Base-by-base conservation (phyloP, 2,888 invertebrate species). In the Xestia xanthographa region DNA sequence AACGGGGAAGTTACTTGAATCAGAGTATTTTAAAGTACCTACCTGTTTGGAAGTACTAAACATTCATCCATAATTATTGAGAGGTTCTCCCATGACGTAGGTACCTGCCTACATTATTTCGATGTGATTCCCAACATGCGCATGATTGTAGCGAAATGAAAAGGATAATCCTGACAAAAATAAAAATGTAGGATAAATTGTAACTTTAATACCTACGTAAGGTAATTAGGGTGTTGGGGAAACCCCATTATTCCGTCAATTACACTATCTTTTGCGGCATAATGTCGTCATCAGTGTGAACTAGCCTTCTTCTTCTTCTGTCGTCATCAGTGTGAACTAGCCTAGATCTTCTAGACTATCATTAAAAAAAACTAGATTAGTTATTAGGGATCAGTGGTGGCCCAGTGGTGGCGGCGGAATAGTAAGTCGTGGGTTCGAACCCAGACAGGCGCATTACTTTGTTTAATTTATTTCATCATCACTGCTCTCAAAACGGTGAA, bases 21-120 rank as follows among this genome's bases (percentile, higher is more conserved):
- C 65, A n/a, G 20, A 45, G 34, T 34, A n/a, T n/a, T 56, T 34
- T 12, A 22, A 34, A 45, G 22, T 22, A 62, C n/a, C 4, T 22
- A 62, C n/a, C 4, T 63, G n/a, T 43, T 66, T 20, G 45, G n/a
- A 45, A 66, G 34, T 70, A 69, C 41, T 12, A 14, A 69, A 29
- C 58, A 29, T 41, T 69, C 22, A 26, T 56, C 26, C 6, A 43
- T 20, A 43, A 26, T 20, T 66, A 43, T 26, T 66, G 29, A 20
- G 45, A 12, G 6, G 22, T 45, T 26, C 11, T 65, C 26, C 17
- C 63, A n/a, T 66, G 11, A 66, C 11, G 38, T 41, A n/a, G 17
- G 58, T 20, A 29, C n/a, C 53, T n/a, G n/a, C n/a, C n/a, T 11
- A 29, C 58, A 34, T 60, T 60, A 60, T 60, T 60, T 34, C 29